Percentiles rank a stretch among this genome's conserved stretches.
These are phyloP conservation scores for Polyommatus iphigenia DNA, from an alignment of 2,888 invertebrate species.

Conservation along the genomic window DNA sequence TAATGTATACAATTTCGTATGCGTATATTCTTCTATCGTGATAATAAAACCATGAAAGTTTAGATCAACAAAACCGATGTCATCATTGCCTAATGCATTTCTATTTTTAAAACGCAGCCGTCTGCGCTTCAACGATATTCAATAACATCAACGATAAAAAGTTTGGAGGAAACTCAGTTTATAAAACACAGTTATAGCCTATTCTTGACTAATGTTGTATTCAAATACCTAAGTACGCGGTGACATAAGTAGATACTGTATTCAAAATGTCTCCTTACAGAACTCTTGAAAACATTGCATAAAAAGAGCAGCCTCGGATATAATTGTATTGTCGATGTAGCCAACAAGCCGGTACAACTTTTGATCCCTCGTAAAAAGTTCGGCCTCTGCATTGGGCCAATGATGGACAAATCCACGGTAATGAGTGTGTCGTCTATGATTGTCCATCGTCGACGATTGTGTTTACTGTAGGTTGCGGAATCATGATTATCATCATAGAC, in stretches of 20 bases:
- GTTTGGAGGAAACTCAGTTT: neutral
- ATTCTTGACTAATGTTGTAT: neutral
- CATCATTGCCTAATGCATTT: slow-evolving; percentile 19
- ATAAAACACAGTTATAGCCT: neutral
- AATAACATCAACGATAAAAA: slow-evolving; percentile 31
- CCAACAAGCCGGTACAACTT: neutral
- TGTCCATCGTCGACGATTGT: too few species aligned
- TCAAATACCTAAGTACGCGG: neutral
- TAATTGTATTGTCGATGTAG: neutral
- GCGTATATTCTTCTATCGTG: neutral
- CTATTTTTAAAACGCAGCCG: neutral
- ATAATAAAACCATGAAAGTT: neutral
- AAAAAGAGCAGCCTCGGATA: neutral
- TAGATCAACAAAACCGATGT: neutral
- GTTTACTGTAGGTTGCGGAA: neutral
- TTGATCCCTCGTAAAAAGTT: neutral
- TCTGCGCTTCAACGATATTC: slow-evolving; percentile 24
- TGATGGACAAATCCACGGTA: neutral
- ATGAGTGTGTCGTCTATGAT: neutral
- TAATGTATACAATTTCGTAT: neutral
- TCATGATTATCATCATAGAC: neutral
- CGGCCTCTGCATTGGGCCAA: too few species aligned
- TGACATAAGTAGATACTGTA: neutral
- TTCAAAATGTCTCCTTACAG: neutral
- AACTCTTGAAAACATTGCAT: neutral